phyloP scores from a whole-genome alignment of 1,140 invertebrate genomes.

The Anoplolepis gracilipes region DNA sequence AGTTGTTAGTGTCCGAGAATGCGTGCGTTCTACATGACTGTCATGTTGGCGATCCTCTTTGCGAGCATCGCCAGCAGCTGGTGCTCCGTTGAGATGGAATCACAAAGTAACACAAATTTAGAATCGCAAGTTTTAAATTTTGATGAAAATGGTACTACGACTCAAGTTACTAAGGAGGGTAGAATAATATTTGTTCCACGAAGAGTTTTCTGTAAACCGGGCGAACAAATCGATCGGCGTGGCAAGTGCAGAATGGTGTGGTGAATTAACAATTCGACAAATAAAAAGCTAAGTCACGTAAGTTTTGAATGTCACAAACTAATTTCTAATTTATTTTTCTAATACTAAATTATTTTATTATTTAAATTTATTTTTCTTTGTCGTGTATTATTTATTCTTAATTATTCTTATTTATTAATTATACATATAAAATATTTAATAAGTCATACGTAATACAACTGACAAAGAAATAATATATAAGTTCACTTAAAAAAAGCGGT shows the following conservation, averaged over 20 bases:
- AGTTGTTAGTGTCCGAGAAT: slow-evolving; percentile 26
- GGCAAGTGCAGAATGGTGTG: slow-evolving; percentile 77
- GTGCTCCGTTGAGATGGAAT: slow-evolving; percentile 57
- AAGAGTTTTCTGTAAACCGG: slow-evolving; percentile 67
- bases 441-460: not conserved
- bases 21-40: slow-evolving; percentile 37
- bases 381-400: not conserved
- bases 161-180: slow-evolving; percentile 20
- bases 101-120: not conserved
- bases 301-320: not conserved
- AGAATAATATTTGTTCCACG: slow-evolving; percentile 75
- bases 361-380: not conserved
- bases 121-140: not conserved
- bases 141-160: not conserved
- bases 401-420: not conserved
- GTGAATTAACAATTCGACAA: slow-evolving; percentile 58
- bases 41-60: slow-evolving; percentile 55
- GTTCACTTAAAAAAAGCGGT: not conserved
- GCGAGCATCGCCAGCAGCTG: slow-evolving; percentile 34
- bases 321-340: not conserved
- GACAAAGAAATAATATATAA: not conserved
- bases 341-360: not conserved
- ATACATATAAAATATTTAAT: not conserved
- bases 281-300: slow-evolving; percentile 10
- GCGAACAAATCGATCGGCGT: slow-evolving; percentile 72